Base-by-base conservation (phyloP, 2,797 vertebrate species). In the Typhlichthys eigenmanni region DNA sequence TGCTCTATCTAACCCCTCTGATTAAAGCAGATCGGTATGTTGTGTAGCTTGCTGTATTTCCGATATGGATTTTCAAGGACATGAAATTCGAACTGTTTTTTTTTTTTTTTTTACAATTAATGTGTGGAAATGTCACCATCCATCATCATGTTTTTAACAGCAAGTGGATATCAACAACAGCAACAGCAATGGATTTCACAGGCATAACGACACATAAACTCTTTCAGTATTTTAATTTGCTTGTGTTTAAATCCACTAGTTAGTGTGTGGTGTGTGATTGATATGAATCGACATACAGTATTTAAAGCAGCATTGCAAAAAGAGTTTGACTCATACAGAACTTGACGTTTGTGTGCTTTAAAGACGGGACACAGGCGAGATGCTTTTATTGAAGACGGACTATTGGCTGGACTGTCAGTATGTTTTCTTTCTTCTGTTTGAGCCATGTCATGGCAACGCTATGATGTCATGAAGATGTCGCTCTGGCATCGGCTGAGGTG, bases 401-500 rank as follows among this genome's bases (percentile, higher is more conserved):
- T 79, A 65, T 13, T 58, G 53, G 67, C 78, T 38, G 59, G 47
- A 69, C 61, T 60, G 43, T 78, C 72, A 65, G 54, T 54, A 19
- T 16, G n/a, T 62, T 69, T 70, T 58, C 54, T 67, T 66, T 70
- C 58, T 73, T 67, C 79, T 38, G 68, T 81, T 81, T 69, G 69
- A 85, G 55, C 71, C 77, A 69, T 54, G 78, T 74, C 69, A 67
- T 72, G 24, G 24, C 24, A 72, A 79, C 60, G 72, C 74, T 72
- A 47, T 68, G 72, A 68, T 54, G 32, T 85, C 73, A 80, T 57
- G 82, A 87, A 85, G 82, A 87, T 86, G 83, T 87, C 85, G 82
- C 69, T 43, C 66, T 72, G 12, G 76, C 6, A 68, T 81, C 78
- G 71, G 60, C 72, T 70, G 71, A 76, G 75, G 75, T 81, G 78